Conservation (phyloP, 2,113 vertebrate species). For the Eurystomus gularis region DNA sequence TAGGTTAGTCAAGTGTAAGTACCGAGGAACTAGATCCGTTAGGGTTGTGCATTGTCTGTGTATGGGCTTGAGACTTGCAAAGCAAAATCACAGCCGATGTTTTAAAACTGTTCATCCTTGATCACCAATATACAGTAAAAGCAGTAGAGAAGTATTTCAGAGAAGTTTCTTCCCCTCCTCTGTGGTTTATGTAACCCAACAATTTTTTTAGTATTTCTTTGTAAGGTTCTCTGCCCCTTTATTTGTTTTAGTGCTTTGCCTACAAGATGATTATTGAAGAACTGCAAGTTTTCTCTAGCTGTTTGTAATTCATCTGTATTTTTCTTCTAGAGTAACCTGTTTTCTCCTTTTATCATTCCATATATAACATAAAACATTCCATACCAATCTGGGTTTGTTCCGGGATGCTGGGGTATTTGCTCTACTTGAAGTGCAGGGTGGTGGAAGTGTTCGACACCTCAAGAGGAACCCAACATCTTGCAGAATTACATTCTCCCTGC, state of each 20-base stretch:
- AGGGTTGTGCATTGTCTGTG: background rate
- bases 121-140: background rate
- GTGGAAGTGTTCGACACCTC: background rate
- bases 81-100: background rate
- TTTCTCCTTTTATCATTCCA: background rate
- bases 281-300: background rate
- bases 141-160: background rate
- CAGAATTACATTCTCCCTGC: background rate
- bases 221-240: background rate
- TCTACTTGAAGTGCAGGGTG: background rate
- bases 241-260: background rate
- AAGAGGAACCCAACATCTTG: fast-evolving
- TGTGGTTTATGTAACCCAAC: background rate
- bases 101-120: background rate
- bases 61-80: background rate
- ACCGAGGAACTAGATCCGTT: background rate
- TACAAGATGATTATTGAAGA: background rate
- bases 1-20: background rate
- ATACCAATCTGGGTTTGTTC: background rate
- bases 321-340: background rate
- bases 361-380: background rate
- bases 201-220: background rate
- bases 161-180: background rate
- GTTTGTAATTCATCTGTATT: background rate
- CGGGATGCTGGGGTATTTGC: background rate